Evolutionary conservation across 2,888 invertebrate species (phyloP).

Genomic region (Sicus ferrugineus): DNA sequence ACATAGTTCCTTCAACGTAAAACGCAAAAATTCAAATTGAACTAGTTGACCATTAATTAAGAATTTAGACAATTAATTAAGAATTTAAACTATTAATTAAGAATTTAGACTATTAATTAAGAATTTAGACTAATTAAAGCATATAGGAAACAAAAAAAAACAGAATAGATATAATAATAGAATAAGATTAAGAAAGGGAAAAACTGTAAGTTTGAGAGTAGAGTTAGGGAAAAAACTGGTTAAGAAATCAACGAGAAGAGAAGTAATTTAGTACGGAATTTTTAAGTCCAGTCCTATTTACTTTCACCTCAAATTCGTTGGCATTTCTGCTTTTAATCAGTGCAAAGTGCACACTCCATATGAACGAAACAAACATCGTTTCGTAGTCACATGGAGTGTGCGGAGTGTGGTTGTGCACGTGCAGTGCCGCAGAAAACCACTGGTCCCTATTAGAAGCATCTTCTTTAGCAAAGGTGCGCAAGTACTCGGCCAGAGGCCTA

Average conservation of each 20-base stretch:
- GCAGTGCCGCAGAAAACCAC: conserved; percentile 27
- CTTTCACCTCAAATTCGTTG: too few species aligned
- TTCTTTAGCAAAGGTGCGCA: conserved; percentile 25
- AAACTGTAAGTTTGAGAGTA: not conserved
- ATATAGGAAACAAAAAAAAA: not conserved
- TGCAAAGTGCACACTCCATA: conserved; percentile 26
- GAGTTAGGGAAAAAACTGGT: not conserved
- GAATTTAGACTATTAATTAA: not conserved
- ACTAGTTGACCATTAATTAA: too few species aligned
- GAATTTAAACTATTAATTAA: too few species aligned
- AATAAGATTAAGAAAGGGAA: not conserved
- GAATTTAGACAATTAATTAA: too few species aligned
- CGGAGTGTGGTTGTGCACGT: conserved; percentile 31
- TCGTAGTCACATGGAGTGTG: too few species aligned
- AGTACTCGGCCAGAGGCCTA: conserved; percentile 31
- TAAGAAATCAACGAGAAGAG: not conserved
- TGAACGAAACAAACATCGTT: too few species aligned
- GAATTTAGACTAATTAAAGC: not conserved
- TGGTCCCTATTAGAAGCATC: conserved; percentile 36
- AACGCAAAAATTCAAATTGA: not conserved
- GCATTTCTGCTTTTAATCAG: conserved; percentile 28
- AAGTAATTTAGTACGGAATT: not conserved
- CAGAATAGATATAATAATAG: not conserved
- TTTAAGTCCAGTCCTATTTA: not conserved
- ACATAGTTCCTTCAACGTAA: conserved; percentile 2